phyloP scores from a whole-genome alignment of 2,113 vertebrate species.

The Columba livia region DNA sequence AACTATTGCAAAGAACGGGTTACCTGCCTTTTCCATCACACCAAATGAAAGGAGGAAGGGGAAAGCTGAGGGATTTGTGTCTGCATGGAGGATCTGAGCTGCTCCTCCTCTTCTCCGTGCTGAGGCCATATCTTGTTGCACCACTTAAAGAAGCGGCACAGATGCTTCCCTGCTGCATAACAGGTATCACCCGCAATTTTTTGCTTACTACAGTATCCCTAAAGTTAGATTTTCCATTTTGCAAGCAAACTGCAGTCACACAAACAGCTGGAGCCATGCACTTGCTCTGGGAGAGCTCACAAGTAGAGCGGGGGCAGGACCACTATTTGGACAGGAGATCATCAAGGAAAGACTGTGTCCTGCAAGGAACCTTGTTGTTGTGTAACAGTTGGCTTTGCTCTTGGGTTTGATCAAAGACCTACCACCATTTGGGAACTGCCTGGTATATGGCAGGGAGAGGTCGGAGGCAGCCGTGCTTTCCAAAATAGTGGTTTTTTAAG shows the following conservation, averaged over 20 bases:
- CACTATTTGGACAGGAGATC: not conserved
- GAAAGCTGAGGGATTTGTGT: accelerated
- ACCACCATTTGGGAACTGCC: not conserved
- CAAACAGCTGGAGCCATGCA: not conserved
- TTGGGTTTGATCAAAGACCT: not conserved
- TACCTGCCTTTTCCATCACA: not conserved
- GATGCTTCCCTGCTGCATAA: not conserved
- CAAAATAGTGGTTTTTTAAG: not conserved
- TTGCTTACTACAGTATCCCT: not conserved
- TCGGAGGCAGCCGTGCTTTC: not conserved
- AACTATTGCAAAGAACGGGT: not conserved
- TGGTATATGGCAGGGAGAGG: not conserved
- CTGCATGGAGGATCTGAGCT: not conserved
- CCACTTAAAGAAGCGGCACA: not conserved
- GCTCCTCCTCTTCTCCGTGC: not conserved
- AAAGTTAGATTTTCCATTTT: not conserved
- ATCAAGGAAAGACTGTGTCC: not conserved
- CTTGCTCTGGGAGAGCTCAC: not conserved
- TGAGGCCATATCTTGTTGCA: accelerated
- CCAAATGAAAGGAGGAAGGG: not conserved
- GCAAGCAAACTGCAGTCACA: not conserved
- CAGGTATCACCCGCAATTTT: not conserved
- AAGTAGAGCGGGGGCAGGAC: not conserved
- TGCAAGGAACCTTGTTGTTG: not conserved
- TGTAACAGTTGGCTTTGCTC: not conserved